These are phyloP conservation scores for Euspilapteryx auroguttella DNA, from an alignment of 2,888 invertebrate species.

Conservation along the genomic window DNA sequence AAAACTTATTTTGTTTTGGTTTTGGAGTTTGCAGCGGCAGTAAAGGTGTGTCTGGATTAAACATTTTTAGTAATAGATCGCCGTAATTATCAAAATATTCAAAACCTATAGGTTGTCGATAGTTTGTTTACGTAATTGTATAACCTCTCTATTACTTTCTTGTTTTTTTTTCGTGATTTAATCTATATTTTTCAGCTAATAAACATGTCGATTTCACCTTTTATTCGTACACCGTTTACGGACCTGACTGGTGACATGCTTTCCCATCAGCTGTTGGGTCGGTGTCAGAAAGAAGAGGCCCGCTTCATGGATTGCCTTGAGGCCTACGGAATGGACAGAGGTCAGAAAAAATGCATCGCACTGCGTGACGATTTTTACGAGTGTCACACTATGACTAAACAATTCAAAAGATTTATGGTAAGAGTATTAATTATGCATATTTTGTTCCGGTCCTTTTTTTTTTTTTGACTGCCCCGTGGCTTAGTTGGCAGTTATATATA, in stretches of 20 bases:
- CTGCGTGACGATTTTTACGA: conserved; percentile 72
- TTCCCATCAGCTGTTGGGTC: conserved; percentile 66
- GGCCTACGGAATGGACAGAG: conserved; percentile 74
- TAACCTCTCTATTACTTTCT: conserved; percentile 9
- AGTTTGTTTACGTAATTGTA: conserved; percentile 5
- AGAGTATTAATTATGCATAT: too few relatives aligned
- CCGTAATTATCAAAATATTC: too few relatives aligned
- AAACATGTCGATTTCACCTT: conserved; percentile 67
- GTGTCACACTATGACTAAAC: conserved; percentile 65
- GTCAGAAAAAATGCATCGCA: conserved; percentile 61
- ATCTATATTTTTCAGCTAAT: conserved; percentile 1
- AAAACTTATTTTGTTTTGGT: too few relatives aligned
- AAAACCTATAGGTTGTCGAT: too few relatives aligned
- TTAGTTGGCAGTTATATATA: too few relatives aligned
- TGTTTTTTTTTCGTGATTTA: neutral
- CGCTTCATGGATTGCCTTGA: conserved; percentile 77
- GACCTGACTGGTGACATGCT: conserved; percentile 68
- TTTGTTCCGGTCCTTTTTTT: too few relatives aligned
- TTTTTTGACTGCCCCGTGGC: too few relatives aligned
- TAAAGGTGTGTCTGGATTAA: too few relatives aligned
- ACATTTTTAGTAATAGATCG: too few relatives aligned
- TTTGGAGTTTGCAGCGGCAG: too few relatives aligned
- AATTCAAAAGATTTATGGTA: conserved; percentile 61
- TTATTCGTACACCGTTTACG: conserved; percentile 69
- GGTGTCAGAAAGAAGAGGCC: conserved; percentile 70